phyloP scores from a whole-genome alignment of 1,140 invertebrate genomes.

The Copidosoma floridanum region DNA sequence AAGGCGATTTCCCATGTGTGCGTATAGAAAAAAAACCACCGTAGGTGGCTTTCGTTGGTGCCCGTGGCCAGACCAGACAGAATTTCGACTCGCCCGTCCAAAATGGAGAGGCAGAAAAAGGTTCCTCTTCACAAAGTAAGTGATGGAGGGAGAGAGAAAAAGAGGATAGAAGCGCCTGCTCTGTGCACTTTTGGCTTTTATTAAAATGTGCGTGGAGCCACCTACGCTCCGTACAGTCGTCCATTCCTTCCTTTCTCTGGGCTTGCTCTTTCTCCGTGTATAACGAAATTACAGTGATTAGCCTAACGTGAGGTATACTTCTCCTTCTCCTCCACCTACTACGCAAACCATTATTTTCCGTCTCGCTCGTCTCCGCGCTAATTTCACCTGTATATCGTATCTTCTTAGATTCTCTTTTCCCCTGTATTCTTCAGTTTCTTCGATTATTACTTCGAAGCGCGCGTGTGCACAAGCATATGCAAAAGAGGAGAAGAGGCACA shows the following conservation, averaged over 20 bases:
- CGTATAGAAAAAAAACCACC: no score
- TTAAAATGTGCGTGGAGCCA: slow-evolving; percentile 15
- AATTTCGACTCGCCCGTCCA: no score
- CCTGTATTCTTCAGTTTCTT: no score
- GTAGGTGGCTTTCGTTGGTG: not conserved
- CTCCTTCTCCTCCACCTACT: no score
- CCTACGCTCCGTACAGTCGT: slow-evolving; percentile 1
- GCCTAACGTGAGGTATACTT: slow-evolving; percentile 20
- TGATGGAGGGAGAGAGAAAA: no score
- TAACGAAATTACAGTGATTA: slow-evolving; percentile 48
- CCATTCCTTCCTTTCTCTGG: not conserved
- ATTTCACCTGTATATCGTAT: not conserved
- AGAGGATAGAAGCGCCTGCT: no score
- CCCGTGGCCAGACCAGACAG: no score
- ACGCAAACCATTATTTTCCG: slow-evolving; percentile 46
- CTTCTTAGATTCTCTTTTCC: not conserved
- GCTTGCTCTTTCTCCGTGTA: slow-evolving; percentile 11
- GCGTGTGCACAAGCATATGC: not conserved
- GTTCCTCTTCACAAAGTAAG: no score
- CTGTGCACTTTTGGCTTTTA: not conserved
- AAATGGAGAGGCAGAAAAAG: no score
- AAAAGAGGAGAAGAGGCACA: no score
- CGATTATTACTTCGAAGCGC: not conserved
- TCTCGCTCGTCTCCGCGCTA: slow-evolving; percentile 3
- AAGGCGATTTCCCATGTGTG: slow-evolving; percentile 47